Evolutionary conservation across 2,888 invertebrate genomes (phyloP), one percentile per base, ranked within the genome.

Genomic region (Eugnorisma glareosa): DNA sequence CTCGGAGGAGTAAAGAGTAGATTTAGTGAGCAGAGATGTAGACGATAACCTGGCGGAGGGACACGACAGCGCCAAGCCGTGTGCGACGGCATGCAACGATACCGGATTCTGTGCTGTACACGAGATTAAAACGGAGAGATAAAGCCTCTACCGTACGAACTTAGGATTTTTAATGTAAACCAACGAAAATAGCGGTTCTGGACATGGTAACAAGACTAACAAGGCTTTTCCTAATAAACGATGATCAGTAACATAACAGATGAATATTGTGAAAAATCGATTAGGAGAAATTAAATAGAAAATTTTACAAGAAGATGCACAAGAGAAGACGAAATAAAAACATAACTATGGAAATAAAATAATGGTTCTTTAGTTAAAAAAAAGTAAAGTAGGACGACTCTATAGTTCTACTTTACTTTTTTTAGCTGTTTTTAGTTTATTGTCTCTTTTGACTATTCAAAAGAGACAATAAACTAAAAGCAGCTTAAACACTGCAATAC

Each of bases 41-140:
- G 5, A 45, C 31, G 64, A 82, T 83, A 76, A 81, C 84, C 24
- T 91, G 83, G 92, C 18, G 77, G 59, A 81, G 86, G 87, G 89
- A 91, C 92, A 92, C 90, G 94, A 93, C 93, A 94, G 93, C 92
- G 91, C 92, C 93, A 92, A 92, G 91, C 93, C 93, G 94, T 92
- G 94, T 95, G 95, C 94, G 94, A 93, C 94, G 95, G 94, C 94
- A 95, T 94, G 95, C 95, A 94, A 94, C 93, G 94, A 93, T 91
- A 90, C 90, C 89, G 89, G 90, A 90, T 90, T 89, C 84, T 87
- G 75, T 78, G 89, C 48, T 89, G 85, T 87, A 92, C 92, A 93
- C 43, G 93, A 90, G 89, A 89, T 89, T 84, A 84, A 70, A 71
- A 81, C 83, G 72, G 40, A 31, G 72, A 86, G 88, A 89, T 89